Percentiles rank a stretch among this genome's conserved stretches.
Conservation (phyloP, 2,113 vertebrate genomes). For the Camelus dromedarius region DNA sequence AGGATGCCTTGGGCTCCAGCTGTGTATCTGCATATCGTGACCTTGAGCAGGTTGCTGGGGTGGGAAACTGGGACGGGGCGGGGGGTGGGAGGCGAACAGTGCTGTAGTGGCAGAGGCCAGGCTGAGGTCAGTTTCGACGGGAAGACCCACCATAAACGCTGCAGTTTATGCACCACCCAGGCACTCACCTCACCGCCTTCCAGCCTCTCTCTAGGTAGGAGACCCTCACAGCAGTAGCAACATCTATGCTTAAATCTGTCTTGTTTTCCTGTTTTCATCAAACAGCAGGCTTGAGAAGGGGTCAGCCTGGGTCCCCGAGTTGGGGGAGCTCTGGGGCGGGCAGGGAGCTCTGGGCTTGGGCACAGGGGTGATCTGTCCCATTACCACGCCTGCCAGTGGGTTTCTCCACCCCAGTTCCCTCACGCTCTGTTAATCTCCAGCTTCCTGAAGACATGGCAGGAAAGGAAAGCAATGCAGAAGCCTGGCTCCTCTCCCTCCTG, state of each 20-base stretch:
- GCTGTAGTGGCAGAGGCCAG: background rate
- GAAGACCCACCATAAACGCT: background rate
- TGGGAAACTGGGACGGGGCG: background rate
- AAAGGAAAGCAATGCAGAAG: background rate
- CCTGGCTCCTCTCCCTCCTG: background rate
- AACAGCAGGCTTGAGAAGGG: background rate
- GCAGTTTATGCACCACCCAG: accelerated
- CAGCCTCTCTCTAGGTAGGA: background rate
- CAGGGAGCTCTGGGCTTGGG: accelerated
- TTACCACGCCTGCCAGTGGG: background rate
- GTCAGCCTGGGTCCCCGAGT: background rate
- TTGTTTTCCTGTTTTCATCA: background rate
- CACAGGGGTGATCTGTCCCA: background rate
- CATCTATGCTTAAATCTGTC: background rate
- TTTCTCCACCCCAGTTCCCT: background rate
- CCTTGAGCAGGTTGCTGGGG: background rate
- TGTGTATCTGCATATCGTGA: background rate
- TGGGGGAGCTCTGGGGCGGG: background rate
- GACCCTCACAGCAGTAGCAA: background rate
- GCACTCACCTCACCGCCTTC: background rate
- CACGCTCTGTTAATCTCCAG: accelerated
- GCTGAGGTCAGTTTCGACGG: too few relatives aligned
- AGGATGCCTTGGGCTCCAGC: background rate
- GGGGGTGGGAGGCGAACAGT: background rate
- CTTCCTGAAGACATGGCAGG: background rate